Evolutionary conservation across 2,113 vertebrate genomes (phyloP).

Genomic region (Heteronetta atricapilla): DNA sequence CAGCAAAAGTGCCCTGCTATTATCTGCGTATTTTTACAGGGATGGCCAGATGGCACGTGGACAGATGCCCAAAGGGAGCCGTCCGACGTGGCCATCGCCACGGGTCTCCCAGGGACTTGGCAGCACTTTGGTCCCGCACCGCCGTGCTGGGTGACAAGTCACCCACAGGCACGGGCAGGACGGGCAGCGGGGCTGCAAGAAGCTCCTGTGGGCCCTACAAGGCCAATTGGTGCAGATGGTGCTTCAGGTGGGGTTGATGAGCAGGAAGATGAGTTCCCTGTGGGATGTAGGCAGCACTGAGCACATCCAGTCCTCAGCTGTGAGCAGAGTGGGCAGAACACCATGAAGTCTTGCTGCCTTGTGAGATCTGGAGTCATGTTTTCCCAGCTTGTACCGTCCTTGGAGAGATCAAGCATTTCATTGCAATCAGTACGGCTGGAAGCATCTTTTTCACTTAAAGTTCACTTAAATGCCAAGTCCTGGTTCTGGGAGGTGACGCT

Average conservation of each 20-base stretch:
- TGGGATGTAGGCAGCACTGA: not conserved
- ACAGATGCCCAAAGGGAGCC: accelerated
- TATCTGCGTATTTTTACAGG: not conserved
- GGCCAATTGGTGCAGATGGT: not conserved
- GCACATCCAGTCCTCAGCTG: not conserved
- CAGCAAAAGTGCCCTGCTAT: not conserved
- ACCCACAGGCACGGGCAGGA: too few species aligned
- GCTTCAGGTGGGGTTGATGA: not conserved
- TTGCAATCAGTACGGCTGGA: not conserved
- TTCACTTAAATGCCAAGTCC: not conserved
- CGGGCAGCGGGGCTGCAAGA: not conserved
- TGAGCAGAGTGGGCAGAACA: not conserved
- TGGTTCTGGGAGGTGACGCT: not conserved
- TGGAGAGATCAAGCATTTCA: not conserved
- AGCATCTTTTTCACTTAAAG: not conserved
- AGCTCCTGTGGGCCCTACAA: not conserved
- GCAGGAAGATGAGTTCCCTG: not conserved
- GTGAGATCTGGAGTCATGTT: not conserved
- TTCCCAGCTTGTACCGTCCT: not conserved
- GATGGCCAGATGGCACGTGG: accelerated
- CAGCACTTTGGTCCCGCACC: not conserved
- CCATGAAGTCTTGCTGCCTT: accelerated
- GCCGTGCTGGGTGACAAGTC: accelerated
- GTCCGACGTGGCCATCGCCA: accelerated
- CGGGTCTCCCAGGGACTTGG: not conserved